A percentile compares a stretch with the other conserved stretches of the same genome.
These are phyloP conservation scores for Brachionus angularis DNA, from an alignment of 1,140 invertebrate species.

Conservation along the genomic window DNA sequence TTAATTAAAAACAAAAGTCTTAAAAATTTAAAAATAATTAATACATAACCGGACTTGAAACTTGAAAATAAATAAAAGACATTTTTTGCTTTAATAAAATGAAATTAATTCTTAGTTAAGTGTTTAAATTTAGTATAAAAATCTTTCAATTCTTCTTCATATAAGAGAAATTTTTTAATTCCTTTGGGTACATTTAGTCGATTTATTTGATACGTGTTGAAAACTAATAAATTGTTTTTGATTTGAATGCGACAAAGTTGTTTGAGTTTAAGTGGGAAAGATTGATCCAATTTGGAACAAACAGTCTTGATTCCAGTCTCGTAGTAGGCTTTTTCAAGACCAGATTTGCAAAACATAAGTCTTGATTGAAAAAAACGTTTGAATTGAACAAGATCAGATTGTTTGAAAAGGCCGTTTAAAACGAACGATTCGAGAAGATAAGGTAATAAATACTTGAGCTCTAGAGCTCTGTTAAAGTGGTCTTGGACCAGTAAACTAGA, in stretches of 20 bases:
- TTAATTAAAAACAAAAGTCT: too few relatives aligned
- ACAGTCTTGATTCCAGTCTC: not conserved
- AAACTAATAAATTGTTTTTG: conserved; percentile 10
- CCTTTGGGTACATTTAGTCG: not conserved
- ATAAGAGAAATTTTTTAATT: conserved; percentile 13
- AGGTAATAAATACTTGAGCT: not conserved
- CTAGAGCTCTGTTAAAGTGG: not conserved
- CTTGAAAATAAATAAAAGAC: too few relatives aligned
- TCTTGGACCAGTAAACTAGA: not conserved
- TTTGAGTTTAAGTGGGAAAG: conserved; percentile 3
- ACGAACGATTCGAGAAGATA: not conserved
- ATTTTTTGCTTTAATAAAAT: too few relatives aligned
- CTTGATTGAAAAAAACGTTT: not conserved
- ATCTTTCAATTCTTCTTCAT: conserved; percentile 1
- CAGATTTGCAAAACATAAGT: not conserved
- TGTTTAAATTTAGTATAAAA: conserved; percentile 13
- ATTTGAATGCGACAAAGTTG: conserved; percentile 10
- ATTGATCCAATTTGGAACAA: not conserved
- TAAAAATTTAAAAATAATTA: too few relatives aligned
- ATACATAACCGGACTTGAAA: too few relatives aligned
- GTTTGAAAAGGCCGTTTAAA: not conserved
- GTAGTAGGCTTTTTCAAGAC: conserved; percentile 2
- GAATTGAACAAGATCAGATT: not conserved
- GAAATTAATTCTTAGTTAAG: too few relatives aligned
- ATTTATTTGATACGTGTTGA: not conserved